Percentiles rank a stretch among this genome's conserved stretches.
Conservation (phyloP, 2,113 vertebrate genomes). For the Micromys minutus region DNA sequence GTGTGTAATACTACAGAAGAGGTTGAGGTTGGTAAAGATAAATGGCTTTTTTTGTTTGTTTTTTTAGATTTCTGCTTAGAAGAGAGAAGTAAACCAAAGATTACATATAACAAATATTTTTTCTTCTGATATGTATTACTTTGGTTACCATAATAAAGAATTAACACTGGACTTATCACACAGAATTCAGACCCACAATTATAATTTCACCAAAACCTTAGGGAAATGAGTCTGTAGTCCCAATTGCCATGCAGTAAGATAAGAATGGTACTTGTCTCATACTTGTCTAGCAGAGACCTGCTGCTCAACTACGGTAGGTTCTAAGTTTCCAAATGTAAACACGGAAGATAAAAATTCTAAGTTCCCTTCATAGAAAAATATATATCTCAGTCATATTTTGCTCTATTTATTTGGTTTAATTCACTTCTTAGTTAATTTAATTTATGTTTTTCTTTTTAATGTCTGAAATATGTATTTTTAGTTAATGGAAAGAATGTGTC, state of each 20-base stretch:
- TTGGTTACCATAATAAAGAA: neutral
- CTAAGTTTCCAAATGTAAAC: neutral
- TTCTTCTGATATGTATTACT: neutral
- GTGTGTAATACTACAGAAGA: neutral
- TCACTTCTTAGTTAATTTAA: neutral
- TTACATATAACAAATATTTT: neutral
- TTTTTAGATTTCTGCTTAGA: neutral
- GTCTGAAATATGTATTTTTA: no score
- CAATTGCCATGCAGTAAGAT: neutral
- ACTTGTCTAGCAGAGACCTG: neutral
- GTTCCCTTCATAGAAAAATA: neutral
- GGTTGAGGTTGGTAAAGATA: fast-evolving
- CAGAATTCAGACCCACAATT: neutral
- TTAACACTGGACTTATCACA: neutral
- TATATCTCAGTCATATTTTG: neutral
- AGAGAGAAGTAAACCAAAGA: neutral
- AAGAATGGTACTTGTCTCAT: neutral
- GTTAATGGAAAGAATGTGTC: neutral
- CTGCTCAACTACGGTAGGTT: neutral
- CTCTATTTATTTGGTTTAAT: no score
- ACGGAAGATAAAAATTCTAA: no score
- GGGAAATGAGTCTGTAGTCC: neutral
- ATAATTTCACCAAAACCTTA: neutral
- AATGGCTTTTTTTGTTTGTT: no score
- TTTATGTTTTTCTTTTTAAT: neutral